phyloP scores from a whole-genome alignment of 2,113 vertebrate species.

The Oceanodroma tethys region DNA sequence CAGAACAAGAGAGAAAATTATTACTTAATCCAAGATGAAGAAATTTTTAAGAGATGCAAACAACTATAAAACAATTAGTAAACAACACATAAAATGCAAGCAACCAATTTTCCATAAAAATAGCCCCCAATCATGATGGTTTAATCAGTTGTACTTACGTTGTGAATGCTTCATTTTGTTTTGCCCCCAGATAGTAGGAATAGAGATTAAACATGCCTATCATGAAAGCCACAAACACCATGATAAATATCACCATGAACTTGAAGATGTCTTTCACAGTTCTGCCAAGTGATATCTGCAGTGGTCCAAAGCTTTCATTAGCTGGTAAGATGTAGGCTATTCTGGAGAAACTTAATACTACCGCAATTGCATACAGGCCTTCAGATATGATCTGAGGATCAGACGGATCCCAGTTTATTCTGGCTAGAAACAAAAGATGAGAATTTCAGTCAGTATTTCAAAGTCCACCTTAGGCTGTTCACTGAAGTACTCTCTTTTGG shows the following conservation, averaged over 20 bases:
- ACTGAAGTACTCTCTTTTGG: neutral
- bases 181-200: conserved; percentile 92
- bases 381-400: conserved; percentile 97
- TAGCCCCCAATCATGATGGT: neutral
- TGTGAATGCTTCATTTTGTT: conserved; percentile 92
- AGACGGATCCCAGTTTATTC: conserved; percentile 89
- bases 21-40: neutral
- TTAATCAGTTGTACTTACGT: conserved; percentile 81
- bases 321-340: conserved; percentile 95
- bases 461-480: neutral
- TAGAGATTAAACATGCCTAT: conserved; percentile 98
- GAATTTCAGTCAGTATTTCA: neutral
- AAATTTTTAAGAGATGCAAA: neutral
- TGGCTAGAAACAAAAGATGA: conserved; percentile 77
- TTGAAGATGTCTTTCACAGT: conserved; percentile 98
- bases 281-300: conserved; percentile 94
- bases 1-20: neutral
- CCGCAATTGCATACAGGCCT: conserved; percentile 94
- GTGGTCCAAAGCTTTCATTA: conserved; percentile 93
- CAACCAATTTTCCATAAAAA: neutral
- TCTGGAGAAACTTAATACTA: conserved; percentile 93
- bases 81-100: neutral
- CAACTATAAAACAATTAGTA: neutral
- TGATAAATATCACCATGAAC: conserved; percentile 97
- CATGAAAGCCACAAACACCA: conserved; percentile 98